A percentile compares a stretch with the other conserved stretches of the same genome.
phyloP scores from a whole-genome alignment of 2,113 vertebrate genomes.

The Monopterus albus region DNA sequence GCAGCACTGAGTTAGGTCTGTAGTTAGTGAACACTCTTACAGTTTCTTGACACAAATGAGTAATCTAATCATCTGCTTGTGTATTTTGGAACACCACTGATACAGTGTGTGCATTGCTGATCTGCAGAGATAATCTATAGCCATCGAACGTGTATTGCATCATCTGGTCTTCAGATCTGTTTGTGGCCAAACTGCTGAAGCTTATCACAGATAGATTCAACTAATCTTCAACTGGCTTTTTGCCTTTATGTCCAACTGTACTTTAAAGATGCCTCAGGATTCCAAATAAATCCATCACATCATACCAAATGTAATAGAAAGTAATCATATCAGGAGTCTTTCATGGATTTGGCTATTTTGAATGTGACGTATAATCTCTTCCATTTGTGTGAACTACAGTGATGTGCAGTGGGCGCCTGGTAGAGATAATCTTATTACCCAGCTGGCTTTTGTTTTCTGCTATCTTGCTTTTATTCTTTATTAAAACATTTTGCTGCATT shows the following conservation, averaged over 20 bases:
- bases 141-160: conserved; percentile 59
- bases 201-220: conserved; percentile 72
- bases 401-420: conserved; percentile 70
- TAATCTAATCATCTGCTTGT: conserved; percentile 5
- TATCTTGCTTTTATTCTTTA: conserved; percentile 79
- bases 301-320: conserved; percentile 74
- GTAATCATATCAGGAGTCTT: conserved; percentile 81
- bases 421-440: conserved; percentile 84
- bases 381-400: conserved; percentile 79
- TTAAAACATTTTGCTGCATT: conserved; percentile 82
- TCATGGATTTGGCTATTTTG: conserved; percentile 79
- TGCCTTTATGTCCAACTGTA: conserved; percentile 72
- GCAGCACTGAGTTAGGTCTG: neutral
- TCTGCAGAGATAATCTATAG: conserved; percentile 59
- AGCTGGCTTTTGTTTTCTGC: conserved; percentile 81
- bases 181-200: conserved; percentile 69
- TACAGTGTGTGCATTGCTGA: conserved; percentile 46
- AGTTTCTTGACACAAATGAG: neutral
- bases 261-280: conserved; percentile 75
- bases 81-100: conserved; percentile 36
- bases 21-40: neutral
- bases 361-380: conserved; percentile 80
- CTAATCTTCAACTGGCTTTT: conserved; percentile 74
- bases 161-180: conserved; percentile 69
- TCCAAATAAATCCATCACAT: conserved; percentile 69